Evolutionary conservation across 2,888 invertebrate genomes (phyloP).

Genomic region (Euplexia lucipara): DNA sequence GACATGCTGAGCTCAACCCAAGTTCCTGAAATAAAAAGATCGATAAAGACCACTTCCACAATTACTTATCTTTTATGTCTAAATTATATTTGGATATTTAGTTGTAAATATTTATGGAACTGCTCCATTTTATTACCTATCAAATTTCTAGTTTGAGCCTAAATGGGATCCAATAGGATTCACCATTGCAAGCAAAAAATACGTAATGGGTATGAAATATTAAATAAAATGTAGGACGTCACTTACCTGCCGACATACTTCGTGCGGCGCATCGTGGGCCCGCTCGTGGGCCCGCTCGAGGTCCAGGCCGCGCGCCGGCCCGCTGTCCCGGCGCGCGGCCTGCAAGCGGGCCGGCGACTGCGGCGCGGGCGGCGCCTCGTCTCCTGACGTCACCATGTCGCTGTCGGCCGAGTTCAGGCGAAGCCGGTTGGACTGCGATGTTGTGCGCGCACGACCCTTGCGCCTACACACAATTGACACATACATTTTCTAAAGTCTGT

Average conservation of each 20-base stretch:
- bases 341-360: conserved; percentile 76
- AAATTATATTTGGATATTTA: not conserved
- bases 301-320: conserved; percentile 45
- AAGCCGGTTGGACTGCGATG: conserved; percentile 92
- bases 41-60: conserved; percentile 5
- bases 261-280: conserved; percentile 61
- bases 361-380: conserved; percentile 92
- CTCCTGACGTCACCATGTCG: conserved; percentile 94
- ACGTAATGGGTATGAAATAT: not conserved
- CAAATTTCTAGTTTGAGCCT: not conserved
- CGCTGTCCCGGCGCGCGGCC: conserved; percentile 67
- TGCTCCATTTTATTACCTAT: no score
- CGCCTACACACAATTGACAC: conserved; percentile 81
- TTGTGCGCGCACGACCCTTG: conserved; percentile 93
- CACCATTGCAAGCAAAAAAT: no score
- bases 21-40: conserved; percentile 78
- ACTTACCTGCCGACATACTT: conserved; percentile 63
- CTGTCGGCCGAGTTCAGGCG: conserved; percentile 95
- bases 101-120: not conserved
- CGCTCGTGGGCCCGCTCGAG: conserved; percentile 39
- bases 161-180: not conserved
- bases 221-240: not conserved
- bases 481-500: conserved; percentile 8
- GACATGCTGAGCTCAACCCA: conserved; percentile 94
- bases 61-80: no score